Evolutionary conservation across 2,113 vertebrate genomes (phyloP).

Genomic region (Nestor notabilis): DNA sequence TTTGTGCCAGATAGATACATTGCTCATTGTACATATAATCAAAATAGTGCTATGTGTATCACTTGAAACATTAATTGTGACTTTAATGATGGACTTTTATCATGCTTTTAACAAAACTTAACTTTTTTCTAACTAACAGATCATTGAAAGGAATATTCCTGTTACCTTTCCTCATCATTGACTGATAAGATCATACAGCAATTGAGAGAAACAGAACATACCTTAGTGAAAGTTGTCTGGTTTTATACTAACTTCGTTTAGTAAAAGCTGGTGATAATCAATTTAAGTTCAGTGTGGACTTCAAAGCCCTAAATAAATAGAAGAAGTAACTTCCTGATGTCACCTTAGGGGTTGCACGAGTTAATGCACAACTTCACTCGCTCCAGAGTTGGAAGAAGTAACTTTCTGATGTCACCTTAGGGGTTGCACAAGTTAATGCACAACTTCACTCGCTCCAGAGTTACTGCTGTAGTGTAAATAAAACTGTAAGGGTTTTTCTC

Average conservation of each 20-base stretch:
- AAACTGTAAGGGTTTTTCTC: background rate
- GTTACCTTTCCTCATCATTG: background rate
- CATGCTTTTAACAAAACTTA: background rate
- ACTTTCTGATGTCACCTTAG: background rate
- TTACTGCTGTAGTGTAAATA: background rate
- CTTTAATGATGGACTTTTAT: background rate
- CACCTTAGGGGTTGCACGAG: background rate
- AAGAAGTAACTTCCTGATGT: background rate
- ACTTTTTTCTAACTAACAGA: background rate
- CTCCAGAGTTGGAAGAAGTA: background rate
- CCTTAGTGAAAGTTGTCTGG: background rate
- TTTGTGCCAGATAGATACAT: background rate
- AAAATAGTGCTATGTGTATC: background rate
- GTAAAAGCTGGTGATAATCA: background rate
- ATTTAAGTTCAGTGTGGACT: background rate
- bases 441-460: background rate
- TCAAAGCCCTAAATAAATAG: background rate
- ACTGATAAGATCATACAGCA: background rate
- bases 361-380: background rate
- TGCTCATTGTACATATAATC: background rate
- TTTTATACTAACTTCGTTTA: background rate
- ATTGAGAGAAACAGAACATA: background rate
- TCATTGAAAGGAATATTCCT: background rate
- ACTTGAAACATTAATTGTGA: background rate
- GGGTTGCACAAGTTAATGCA: background rate